phyloP scores from a whole-genome alignment of 2,888 invertebrate genomes.

The Agrochola macilenta region DNA sequence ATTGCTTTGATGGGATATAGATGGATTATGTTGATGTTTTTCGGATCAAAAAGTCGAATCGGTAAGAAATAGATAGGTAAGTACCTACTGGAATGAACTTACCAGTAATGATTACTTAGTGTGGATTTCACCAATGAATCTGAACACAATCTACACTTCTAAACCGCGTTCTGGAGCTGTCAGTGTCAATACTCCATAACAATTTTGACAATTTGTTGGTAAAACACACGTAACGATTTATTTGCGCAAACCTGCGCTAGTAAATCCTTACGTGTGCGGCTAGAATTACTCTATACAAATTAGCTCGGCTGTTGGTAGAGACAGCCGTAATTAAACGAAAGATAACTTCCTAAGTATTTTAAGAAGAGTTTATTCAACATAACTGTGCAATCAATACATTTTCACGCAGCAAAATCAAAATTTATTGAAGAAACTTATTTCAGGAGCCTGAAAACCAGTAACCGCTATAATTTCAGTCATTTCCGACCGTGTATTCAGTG shows the following conservation, averaged over 20 bases:
- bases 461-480: conserved; percentile 42
- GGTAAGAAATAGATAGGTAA: background rate
- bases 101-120: background rate
- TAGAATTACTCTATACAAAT: no score
- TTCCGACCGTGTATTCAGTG: conserved; percentile 35
- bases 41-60: background rate
- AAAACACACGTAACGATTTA: no score
- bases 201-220: no score
- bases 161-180: no score
- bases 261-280: no score
- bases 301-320: no score
- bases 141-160: no score
- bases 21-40: conserved; percentile 3
- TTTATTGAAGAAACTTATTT: conserved; percentile 18
- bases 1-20: conserved; percentile 8
- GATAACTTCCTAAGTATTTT: background rate
- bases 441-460: conserved; percentile 31
- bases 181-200: no score
- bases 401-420: conserved; percentile 9
- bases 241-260: no score
- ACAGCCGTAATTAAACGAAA: background rate
- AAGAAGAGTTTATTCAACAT: background rate
- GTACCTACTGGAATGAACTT: background rate
- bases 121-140: no score
- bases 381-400: conserved; percentile 12